Evolutionary conservation across 2,888 invertebrate genomes (phyloP), one percentile per base, ranked within the genome.

Genomic region (Chrysolina americana): DNA sequence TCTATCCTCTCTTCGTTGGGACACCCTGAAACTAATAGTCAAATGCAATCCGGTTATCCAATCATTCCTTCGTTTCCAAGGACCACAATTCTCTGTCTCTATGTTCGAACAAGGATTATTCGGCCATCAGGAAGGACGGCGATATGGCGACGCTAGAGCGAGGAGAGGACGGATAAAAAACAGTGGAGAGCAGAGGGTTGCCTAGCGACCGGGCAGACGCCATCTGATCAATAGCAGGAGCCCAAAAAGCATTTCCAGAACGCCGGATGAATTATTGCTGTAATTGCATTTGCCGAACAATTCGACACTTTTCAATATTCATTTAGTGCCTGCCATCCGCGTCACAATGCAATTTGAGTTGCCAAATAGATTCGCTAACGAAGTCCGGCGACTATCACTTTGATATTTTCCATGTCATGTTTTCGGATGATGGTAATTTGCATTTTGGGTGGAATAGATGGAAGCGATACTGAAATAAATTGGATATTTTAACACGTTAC

Each of bases 141-240:
- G 23, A 28, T 21, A 41, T 53, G 50, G 47, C 65, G 71, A 64
- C 69, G 69, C 63, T 48, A 48, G 15, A 64, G 69, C 69, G 62
- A 59, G 69, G 71, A 66, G 68, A 69, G 71, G 75, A 75, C 50
- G 63, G 71, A 41, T 44, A 66, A 72, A 79, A 80, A 75, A 76
- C 75, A 76, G 44, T 41, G 71, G 48, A 70, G 71, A 69, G 74
- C 68, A 76, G 76, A 73, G 75, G 78, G 85, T 86, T 85, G 85
- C 86, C 81, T 84, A 83, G 85, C 86, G 83, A 85, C 86, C 80
- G 78, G 80, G 82, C 84, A 85, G 85, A 86, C 85, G 85, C 84
- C 83, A 83, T 83, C 84, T 86, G 86, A 85, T 86, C 86, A 83
- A 86, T 86, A 85, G 82, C 81, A 21, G 53, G 21, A 53, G 53